phyloP scores from a whole-genome alignment of 2,797 vertebrate species.

The Peromyscus aztecus region DNA sequence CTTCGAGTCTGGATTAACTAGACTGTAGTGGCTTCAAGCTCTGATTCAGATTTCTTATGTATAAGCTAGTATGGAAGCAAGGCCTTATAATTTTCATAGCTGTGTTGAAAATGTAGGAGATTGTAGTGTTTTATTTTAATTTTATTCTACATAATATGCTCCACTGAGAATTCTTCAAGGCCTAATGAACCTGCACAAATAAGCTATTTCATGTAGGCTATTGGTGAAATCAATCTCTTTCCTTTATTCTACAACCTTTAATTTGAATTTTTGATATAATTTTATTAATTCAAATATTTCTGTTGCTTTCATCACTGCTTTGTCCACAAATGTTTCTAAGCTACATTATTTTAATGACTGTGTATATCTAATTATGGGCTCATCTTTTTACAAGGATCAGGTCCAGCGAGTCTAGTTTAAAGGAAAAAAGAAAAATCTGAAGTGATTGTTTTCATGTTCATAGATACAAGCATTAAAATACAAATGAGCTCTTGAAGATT shows the following conservation, averaged over 20 bases:
- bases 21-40: neutral
- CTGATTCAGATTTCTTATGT: neutral
- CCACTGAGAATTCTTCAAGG: constrained; percentile 60
- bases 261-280: constrained; percentile 56
- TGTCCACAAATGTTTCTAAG: neutral
- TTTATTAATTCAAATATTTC: constrained; percentile 48
- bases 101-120: neutral
- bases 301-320: constrained; percentile 2
- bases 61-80: neutral
- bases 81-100: neutral
- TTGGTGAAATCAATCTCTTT: constrained; percentile 33
- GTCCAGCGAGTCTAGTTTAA: neutral
- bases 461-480: neutral
- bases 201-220: constrained; percentile 15
- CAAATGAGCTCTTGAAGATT: too few species aligned
- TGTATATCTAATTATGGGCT: neutral
- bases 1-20: neutral
- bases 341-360: neutral
- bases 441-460: neutral
- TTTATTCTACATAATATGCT: constrained; percentile 61
- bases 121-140: constrained; percentile 56
- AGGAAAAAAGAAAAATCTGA: neutral
- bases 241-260: neutral
- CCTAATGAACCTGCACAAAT: constrained; percentile 66
- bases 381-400: neutral